Evolutionary conservation across 2,888 invertebrate species (phyloP).

Genomic region (Ochropacha duplaris): DNA sequence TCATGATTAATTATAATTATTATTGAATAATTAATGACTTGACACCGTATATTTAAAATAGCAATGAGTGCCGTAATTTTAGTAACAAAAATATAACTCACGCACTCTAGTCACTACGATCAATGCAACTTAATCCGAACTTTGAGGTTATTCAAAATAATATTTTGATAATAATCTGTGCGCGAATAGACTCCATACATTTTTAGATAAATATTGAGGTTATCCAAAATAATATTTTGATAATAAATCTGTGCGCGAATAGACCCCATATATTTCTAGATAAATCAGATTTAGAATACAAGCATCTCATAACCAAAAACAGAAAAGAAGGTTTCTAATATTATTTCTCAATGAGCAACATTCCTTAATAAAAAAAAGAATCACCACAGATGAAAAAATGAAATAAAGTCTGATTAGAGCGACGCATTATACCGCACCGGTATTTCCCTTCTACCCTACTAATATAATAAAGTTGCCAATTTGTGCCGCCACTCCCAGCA

Average conservation of each 20-base stretch:
- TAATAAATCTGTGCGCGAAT: no score
- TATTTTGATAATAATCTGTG: no score
- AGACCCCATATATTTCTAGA: no score
- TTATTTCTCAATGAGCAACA: not conserved
- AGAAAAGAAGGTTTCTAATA: not conserved
- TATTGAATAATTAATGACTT: not conserved
- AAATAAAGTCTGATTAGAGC: slow-evolving; percentile 29
- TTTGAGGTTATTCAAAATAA: no score
- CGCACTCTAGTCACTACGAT: no score
- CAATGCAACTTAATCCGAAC: no score
- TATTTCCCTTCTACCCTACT: slow-evolving; percentile 27
- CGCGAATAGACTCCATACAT: no score
- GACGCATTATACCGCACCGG: slow-evolving; percentile 15
- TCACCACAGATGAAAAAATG: slow-evolving; percentile 4
- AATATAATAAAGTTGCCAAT: slow-evolving; percentile 55
- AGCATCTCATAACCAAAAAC: not conserved
- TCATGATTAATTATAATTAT: not conserved
- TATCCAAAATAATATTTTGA: no score
- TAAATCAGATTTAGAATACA: not conserved
- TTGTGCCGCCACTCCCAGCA: slow-evolving; percentile 23
- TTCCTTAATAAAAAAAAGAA: not conserved
- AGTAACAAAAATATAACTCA: no score
- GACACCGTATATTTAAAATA: no score
- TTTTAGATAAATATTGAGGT: no score
- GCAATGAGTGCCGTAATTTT: no score